These are phyloP conservation scores for Acromyrmex charruanus DNA, from an alignment of 1,140 invertebrate genomes.

Conservation along the genomic window DNA sequence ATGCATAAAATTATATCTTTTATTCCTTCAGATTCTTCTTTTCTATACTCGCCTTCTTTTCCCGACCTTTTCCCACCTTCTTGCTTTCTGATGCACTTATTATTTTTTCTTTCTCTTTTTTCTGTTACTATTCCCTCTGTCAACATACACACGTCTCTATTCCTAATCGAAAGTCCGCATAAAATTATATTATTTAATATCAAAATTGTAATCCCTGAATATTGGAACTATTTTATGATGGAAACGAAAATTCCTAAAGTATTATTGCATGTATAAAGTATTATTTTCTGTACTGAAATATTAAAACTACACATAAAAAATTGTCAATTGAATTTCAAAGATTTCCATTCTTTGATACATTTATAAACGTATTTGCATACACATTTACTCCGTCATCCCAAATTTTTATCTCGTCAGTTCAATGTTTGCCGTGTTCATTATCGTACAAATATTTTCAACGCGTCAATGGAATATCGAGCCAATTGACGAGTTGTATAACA, in stretches of 20 bases:
- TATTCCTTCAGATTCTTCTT: too few relatives aligned
- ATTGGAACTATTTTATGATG: slow-evolving; percentile 2
- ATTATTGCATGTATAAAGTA: not conserved
- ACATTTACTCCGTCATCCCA: not conserved
- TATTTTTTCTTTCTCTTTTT: too few relatives aligned
- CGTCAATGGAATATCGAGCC: slow-evolving; percentile 20
- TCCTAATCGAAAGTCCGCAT: not conserved
- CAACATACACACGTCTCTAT: too few relatives aligned
- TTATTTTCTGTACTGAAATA: slow-evolving; percentile 1
- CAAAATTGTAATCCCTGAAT: not conserved
- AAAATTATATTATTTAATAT: not conserved
- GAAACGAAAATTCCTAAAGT: not conserved
- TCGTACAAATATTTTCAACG: slow-evolving; percentile 24
- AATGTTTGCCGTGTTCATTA: slow-evolving; percentile 21
- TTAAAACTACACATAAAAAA: not conserved
- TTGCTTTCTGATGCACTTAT: too few relatives aligned
- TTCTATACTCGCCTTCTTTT: too few relatives aligned
- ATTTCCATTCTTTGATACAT: slow-evolving; percentile 13
- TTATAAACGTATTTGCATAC: not conserved
- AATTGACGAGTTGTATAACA: slow-evolving; percentile 9
- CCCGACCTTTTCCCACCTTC: too few relatives aligned
- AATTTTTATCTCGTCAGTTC: slow-evolving; percentile 13
- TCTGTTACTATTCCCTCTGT: too few relatives aligned
- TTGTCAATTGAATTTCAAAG: not conserved
- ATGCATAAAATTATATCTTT: not conserved